phyloP scores from a whole-genome alignment of 2,797 vertebrate genomes.

The Poeciliopsis paucimaculata region DNA sequence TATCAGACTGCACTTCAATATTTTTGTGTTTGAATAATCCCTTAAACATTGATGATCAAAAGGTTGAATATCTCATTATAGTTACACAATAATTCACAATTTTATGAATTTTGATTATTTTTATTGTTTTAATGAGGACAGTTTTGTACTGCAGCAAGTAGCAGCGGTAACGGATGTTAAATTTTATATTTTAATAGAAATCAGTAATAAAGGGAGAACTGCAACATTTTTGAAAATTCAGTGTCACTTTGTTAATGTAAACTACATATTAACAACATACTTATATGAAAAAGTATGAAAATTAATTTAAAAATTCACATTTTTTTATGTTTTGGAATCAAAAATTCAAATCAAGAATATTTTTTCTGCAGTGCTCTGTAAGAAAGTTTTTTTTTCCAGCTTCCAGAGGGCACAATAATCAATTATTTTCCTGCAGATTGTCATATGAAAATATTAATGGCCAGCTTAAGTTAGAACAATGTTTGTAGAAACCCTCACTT shows the following conservation, averaged over 20 bases:
- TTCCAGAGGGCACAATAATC: neutral
- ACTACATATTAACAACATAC: neutral
- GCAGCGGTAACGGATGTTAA: neutral
- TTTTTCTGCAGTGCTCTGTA: neutral
- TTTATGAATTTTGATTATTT: neutral
- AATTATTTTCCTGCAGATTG: neutral
- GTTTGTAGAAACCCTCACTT: conserved; percentile 19
- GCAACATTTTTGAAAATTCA: neutral
- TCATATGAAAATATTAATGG: conserved; percentile 22
- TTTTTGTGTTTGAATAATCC: neutral
- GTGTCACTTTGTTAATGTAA: neutral
- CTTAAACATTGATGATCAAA: neutral
- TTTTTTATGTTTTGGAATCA: neutral
- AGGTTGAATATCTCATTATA: neutral
- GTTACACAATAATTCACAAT: neutral
- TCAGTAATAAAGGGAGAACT: neutral
- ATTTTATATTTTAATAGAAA: neutral
- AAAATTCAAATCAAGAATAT: neutral
- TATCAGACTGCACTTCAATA: neutral
- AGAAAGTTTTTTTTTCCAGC: conserved; percentile 18
- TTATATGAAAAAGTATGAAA: neutral
- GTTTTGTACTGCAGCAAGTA: neutral
- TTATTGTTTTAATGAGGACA: neutral
- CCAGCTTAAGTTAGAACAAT: conserved; percentile 4
- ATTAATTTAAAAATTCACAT: neutral